Conservation (phyloP, 2,888 invertebrate species). For the Kryphioiulus occultus region DNA sequence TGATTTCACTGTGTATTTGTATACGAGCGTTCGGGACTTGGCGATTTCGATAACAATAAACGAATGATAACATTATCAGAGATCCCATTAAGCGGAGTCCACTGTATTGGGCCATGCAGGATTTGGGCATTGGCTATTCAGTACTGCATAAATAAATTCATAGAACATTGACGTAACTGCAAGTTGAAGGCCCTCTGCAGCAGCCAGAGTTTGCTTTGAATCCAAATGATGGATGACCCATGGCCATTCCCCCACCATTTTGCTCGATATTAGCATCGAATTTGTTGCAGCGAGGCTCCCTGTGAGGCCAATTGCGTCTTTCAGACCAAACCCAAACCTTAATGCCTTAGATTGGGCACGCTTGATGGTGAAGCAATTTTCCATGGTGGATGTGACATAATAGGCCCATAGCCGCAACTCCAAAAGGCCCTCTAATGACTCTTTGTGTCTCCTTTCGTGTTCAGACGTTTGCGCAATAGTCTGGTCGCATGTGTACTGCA, state of each 20-base stretch:
- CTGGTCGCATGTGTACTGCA: not conserved
- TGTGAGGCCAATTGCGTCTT: constrained; percentile 12
- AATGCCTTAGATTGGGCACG: not conserved
- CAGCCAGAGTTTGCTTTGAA: not conserved
- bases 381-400: not conserved
- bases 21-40: no score
- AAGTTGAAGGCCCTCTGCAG: not conserved
- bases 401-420: not conserved
- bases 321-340: not conserved
- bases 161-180: no score
- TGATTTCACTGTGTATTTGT: no score
- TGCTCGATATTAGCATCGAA: not conserved
- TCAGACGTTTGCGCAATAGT: not conserved
- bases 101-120: no score
- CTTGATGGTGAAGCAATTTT: constrained; percentile 10
- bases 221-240: constrained; percentile 4
- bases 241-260: constrained; percentile 7
- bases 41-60: no score
- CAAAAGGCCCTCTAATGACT: constrained; percentile 14
- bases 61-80: no score
- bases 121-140: no score
- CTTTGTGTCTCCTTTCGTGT: not conserved
- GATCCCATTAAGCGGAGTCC: no score
- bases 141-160: no score
- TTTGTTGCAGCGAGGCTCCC: not conserved